Evolutionary conservation across 1,140 invertebrate species (phyloP).

Genomic region (Berghia stephanieae): DNA sequence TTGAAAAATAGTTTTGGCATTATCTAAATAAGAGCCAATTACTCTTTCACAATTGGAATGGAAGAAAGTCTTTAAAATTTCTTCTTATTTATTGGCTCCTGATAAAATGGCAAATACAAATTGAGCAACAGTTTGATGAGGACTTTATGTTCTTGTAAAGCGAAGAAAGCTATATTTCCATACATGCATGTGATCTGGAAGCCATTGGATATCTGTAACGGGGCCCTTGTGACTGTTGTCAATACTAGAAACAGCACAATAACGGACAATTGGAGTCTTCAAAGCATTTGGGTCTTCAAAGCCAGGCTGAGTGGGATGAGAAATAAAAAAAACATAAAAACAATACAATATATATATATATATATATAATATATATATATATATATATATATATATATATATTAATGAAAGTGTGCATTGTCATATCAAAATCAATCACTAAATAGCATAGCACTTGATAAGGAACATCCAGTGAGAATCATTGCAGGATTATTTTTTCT

Average conservation of each 20-base stretch:
- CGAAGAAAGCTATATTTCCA: not conserved
- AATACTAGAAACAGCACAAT: constrained; percentile 65
- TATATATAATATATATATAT: not conserved
- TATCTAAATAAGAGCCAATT: too few species aligned
- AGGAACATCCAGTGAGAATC: too few species aligned
- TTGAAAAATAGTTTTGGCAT: too few species aligned
- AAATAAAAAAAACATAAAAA: constrained; percentile 28
- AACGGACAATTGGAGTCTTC: constrained; percentile 63
- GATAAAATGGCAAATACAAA: too few species aligned
- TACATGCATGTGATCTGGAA: constrained; percentile 68
- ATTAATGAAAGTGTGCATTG: too few species aligned
- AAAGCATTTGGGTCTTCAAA: constrained; percentile 65
- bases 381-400: too few species aligned
- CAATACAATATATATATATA: constrained; percentile 19
- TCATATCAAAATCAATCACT: not conserved
- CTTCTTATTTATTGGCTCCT: too few species aligned
- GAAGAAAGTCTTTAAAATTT: too few species aligned
- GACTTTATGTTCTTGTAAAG: not conserved
- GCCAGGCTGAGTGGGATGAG: constrained; percentile 60
- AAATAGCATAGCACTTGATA: too few species aligned
- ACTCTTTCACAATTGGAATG: too few species aligned
- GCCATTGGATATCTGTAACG: constrained; percentile 66
- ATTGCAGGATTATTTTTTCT: too few species aligned
- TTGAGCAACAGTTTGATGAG: too few species aligned
- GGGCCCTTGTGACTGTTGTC: constrained; percentile 64